Percentiles rank a stretch among this genome's conserved stretches.
Evolutionary conservation across 1,140 invertebrate genomes (phyloP).

Genomic region (Schlechtendalia chinensis): DNA sequence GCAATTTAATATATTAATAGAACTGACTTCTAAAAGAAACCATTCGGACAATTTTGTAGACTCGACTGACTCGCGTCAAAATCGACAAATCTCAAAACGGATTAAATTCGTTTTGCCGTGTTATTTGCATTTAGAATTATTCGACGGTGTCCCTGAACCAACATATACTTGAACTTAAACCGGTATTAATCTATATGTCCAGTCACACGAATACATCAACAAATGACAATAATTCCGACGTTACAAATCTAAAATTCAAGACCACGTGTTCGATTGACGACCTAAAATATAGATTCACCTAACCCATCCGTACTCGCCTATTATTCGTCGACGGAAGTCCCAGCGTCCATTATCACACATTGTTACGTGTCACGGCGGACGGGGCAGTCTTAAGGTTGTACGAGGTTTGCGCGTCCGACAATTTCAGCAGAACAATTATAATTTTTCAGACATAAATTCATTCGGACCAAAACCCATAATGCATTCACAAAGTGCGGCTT

Average conservation of each 20-base stretch:
- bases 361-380: neutral
- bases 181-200: neutral
- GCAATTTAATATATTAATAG: too few relatives aligned
- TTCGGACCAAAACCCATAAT: too few relatives aligned
- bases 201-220: neutral
- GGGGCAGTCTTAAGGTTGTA: too few relatives aligned
- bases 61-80: too few relatives aligned
- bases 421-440: too few relatives aligned
- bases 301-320: neutral
- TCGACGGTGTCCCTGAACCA: neutral
- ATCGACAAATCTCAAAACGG: neutral
- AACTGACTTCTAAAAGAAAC: too few relatives aligned
- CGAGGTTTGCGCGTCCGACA: too few relatives aligned
- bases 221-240: neutral
- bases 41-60: too few relatives aligned
- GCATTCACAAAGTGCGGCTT: too few relatives aligned
- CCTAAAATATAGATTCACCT: neutral
- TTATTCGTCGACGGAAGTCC: neutral
- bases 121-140: slow-evolving; percentile 18
- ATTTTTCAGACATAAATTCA: too few relatives aligned
- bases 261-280: neutral
- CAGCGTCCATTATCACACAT: neutral
- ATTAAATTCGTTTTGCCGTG: neutral
- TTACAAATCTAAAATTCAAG: neutral
- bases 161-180: neutral